phyloP scores from a whole-genome alignment of 2,888 invertebrate species.

The Minunthozetes semirufus region DNA sequence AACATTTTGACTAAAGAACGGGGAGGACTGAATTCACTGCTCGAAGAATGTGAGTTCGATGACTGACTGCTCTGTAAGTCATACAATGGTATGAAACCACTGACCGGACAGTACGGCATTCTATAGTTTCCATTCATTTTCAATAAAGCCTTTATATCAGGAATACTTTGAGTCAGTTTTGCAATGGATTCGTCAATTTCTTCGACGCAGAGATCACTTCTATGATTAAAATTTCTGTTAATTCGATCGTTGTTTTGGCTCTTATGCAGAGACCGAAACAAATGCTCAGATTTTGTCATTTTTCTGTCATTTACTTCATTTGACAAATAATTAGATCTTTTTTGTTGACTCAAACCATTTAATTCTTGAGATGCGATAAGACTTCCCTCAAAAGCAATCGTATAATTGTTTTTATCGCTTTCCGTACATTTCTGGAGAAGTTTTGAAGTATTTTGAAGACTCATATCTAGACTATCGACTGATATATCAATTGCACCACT shows the following conservation, averaged over 20 bases:
- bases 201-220: not conserved
- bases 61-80: conserved; percentile 46
- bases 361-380: conserved; percentile 3
- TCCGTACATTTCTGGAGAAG: conserved; percentile 76
- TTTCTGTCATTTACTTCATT: not conserved
- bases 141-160: not conserved
- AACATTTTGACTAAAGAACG: conserved; percentile 69
- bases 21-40: conserved; percentile 37
- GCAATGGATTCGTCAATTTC: not conserved
- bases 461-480: conserved; percentile 83
- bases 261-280: not conserved
- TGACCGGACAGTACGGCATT: conserved; percentile 21
- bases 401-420: conserved; percentile 88
- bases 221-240: not conserved
- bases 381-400: conserved; percentile 80
- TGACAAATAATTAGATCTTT: not conserved
- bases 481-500: conserved; percentile 55
- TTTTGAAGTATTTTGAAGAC: conserved; percentile 59
- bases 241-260: not conserved
- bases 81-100: conserved; percentile 44
- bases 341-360: not conserved
- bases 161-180: conserved; percentile 22
- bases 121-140: conserved; percentile 1
- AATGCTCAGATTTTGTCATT: not conserved
- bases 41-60: conserved; percentile 21